Conservation (phyloP, 2,888 invertebrate species). For the Arrhopalites spinosus region DNA sequence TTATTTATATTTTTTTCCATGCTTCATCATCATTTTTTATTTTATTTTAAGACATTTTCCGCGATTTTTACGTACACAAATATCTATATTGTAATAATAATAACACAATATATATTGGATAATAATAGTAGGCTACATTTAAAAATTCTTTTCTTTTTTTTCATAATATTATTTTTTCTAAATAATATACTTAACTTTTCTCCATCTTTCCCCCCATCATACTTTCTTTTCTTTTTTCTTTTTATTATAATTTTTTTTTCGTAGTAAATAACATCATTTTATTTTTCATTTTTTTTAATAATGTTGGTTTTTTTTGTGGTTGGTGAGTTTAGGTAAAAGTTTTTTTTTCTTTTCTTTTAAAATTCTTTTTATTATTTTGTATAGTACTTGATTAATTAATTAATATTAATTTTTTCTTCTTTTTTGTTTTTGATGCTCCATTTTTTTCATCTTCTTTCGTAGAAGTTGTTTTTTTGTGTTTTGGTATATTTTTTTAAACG, state of each 20-base stretch:
- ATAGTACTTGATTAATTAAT: too few relatives aligned
- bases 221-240: background rate
- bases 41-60: background rate
- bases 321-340: too few relatives aligned
- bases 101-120: constrained; percentile 1
- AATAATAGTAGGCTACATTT: background rate
- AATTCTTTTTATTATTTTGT: too few relatives aligned
- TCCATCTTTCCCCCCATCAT: background rate
- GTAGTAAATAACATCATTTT: too few relatives aligned
- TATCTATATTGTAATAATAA: background rate
- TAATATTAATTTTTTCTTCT: background rate
- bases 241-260: background rate
- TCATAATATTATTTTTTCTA: background rate
- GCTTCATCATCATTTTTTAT: constrained; percentile 2
- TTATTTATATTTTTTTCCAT: background rate
- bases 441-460: background rate
- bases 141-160: background rate
- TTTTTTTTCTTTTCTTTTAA: too few relatives aligned
- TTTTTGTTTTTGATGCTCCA: background rate
- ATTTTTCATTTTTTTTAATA: background rate
- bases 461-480: background rate
- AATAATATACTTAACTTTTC: background rate
- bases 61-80: background rate
- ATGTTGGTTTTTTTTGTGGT: too few relatives aligned
- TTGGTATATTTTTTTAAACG: background rate